Evolutionary conservation across 1,140 invertebrate species (phyloP).

Genomic region (Drosophila equinoxialis): DNA sequence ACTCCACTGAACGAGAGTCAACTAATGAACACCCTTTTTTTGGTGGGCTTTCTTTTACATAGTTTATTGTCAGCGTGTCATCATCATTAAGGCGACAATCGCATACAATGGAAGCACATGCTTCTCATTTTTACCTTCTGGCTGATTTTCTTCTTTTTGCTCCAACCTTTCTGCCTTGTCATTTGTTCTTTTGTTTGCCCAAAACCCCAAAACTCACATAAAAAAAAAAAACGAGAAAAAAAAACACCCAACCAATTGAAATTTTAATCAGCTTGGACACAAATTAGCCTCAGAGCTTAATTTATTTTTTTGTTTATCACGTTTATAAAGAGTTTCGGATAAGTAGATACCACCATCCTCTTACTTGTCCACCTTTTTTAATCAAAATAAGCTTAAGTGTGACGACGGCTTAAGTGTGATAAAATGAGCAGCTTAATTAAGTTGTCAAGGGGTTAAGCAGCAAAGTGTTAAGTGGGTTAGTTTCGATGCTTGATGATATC

Average conservation of each 20-base stretch:
- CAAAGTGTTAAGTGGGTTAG: constrained; percentile 21
- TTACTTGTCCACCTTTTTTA: constrained; percentile 25
- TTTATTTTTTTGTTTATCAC: constrained; percentile 32
- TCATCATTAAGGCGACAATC: constrained; percentile 43
- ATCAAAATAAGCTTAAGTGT: constrained; percentile 51
- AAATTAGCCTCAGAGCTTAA: constrained; percentile 41
- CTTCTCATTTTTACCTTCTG: background rate
- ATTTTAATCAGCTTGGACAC: constrained; percentile 60
- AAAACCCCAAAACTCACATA: constrained; percentile 25
- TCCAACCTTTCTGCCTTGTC: constrained; percentile 33
- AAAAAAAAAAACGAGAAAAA: background rate
- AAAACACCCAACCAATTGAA: constrained; percentile 36
- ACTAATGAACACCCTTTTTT: constrained; percentile 44
- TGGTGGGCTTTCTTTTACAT: constrained; percentile 28
- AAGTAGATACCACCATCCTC: constrained; percentile 23
- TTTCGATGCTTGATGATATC: constrained; percentile 22
- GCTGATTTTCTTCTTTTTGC: background rate
- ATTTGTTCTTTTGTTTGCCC: constrained; percentile 53
- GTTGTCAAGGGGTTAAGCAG: constrained; percentile 51
- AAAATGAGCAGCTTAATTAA: constrained; percentile 59
- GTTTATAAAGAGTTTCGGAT: constrained; percentile 41
- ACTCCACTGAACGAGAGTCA: constrained; percentile 3
- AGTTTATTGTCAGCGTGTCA: constrained; percentile 44
- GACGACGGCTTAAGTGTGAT: constrained; percentile 44
- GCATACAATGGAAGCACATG: constrained; percentile 26